Conservation (phyloP, 2,888 invertebrate species). For the Strigamia maritima region DNA sequence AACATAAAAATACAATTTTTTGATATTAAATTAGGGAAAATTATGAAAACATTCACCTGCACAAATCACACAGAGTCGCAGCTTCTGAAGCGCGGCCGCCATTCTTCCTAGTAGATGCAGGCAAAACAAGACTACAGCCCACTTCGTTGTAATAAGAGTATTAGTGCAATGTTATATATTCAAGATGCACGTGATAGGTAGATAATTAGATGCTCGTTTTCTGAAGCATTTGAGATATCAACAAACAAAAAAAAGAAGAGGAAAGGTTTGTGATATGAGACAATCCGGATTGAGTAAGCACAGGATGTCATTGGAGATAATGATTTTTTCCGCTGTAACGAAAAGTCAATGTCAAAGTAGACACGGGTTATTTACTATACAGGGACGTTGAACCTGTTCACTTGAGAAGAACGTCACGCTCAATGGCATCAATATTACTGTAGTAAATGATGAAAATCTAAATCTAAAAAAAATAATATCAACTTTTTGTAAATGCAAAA, state of each 20-base stretch:
- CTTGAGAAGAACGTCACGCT: neutral
- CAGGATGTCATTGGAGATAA: conserved; percentile 19
- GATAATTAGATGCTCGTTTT: neutral
- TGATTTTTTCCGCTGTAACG: conserved; percentile 23
- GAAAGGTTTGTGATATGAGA: neutral
- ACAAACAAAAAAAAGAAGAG: neutral
- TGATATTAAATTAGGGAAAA: neutral
- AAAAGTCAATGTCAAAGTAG: neutral
- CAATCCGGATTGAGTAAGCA: neutral
- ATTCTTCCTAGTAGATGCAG: neutral
- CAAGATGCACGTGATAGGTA: neutral
- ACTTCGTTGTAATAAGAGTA: neutral
- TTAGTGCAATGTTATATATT: neutral
- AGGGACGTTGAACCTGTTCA: conserved; percentile 8
- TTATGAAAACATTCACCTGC: neutral
- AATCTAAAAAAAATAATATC: neutral
- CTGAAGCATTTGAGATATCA: neutral
- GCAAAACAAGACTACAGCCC: neutral
- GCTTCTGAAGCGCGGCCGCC: neutral
- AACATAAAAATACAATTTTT: neutral
- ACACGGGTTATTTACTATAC: conserved; percentile 7
- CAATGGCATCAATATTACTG: neutral
- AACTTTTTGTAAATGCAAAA: neutral
- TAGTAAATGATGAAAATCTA: neutral
- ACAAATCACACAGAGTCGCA: neutral